These are phyloP conservation scores for Garra rufa DNA, from an alignment of 2,113 vertebrate genomes.

Conservation along the genomic window DNA sequence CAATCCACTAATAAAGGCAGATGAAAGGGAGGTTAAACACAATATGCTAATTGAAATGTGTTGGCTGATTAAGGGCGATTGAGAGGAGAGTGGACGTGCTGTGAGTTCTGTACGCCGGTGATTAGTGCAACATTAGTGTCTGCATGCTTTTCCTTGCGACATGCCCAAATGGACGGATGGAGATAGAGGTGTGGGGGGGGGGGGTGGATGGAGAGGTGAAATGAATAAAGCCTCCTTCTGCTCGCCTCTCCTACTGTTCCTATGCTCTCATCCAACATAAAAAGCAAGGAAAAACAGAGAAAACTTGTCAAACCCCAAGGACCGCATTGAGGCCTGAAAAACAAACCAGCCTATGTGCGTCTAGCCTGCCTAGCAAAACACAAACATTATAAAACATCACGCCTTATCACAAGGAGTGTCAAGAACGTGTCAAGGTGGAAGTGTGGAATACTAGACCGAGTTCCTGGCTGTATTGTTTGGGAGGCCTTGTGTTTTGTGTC, in stretches of 20 bases:
- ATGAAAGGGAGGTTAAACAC: conserved; percentile 67
- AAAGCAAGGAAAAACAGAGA: conserved; percentile 33
- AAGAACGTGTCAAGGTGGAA: conserved; percentile 51
- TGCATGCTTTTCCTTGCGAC: conserved; percentile 67
- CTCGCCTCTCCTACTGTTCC: conserved; percentile 29
- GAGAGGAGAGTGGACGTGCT: conserved; percentile 67
- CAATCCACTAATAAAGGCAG: conserved; percentile 57
- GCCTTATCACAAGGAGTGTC: conserved; percentile 55
- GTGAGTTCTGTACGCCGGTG: conserved; percentile 73
- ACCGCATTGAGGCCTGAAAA: conserved; percentile 46
- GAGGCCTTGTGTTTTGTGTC: conserved; percentile 40
- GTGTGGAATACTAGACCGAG: conserved; percentile 39
- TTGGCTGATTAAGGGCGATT: conserved; percentile 67
- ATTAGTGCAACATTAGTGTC: conserved; percentile 75
- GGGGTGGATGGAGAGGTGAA: conserved; percentile 33
- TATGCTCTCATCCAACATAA: conserved; percentile 22
- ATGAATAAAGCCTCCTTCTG: conserved; percentile 45
- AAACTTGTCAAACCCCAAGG: conserved; percentile 53
- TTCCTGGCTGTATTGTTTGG: conserved; percentile 40
- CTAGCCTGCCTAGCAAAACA: conserved; percentile 54
- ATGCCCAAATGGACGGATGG: conserved; percentile 57
- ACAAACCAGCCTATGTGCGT: conserved; percentile 47
- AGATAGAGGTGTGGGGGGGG: conserved; percentile 14
- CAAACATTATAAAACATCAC: conserved; percentile 57
- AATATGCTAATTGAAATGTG: conserved; percentile 69